Evolutionary conservation across 2,888 invertebrate species (phyloP), one percentile per base, ranked within the genome.

Genomic region (Hypselothyrea guttata): DNA sequence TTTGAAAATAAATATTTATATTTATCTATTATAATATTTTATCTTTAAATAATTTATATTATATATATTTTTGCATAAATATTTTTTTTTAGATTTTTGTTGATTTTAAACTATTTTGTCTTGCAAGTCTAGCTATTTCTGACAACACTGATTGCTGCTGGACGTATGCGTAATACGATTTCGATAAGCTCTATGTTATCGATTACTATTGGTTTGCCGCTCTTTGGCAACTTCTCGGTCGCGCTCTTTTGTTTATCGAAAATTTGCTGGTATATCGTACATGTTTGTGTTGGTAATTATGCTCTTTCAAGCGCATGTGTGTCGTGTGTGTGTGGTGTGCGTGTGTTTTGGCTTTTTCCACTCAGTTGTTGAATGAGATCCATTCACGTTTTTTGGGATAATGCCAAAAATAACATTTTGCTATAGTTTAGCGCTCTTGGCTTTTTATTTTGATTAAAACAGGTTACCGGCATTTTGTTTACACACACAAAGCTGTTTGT

Each of bases 321-420:
- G 22, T 57, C 42, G 22, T 34, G 30, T 42, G 52, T 44, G 35
- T 59, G 48, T 49, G 34, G 3, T 41, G 37, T 30, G 41, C 59
- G 48, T 49, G 46, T 51, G 37, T 40, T 61, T 18, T 74, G 86
- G 82, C 77, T 86, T 86, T 78, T 78, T 78, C 82, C 78, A 84
- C 85, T 84, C 56, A 64, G 54, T 63, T 59, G 60, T 61, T 78
- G 82, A 78, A 78, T 86, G 70, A 61, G 52, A 35, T 66, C 54
- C 84, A 84, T 78, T 78, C 86, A 84, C 73, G 51, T 61, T 41
- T 66, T 55, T 53, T 7, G n/a, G 49, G 44, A 33, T 44, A 51
- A 53, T 52, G 47, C 22, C 47, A 48, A 34, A 45, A 38, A 30
- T 28, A 41, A 41, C 35, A 27, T 7, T 18, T n/a, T 1, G 38